phyloP scores from a whole-genome alignment of 2,888 invertebrate genomes.

The Dexiosoma caninum region DNA sequence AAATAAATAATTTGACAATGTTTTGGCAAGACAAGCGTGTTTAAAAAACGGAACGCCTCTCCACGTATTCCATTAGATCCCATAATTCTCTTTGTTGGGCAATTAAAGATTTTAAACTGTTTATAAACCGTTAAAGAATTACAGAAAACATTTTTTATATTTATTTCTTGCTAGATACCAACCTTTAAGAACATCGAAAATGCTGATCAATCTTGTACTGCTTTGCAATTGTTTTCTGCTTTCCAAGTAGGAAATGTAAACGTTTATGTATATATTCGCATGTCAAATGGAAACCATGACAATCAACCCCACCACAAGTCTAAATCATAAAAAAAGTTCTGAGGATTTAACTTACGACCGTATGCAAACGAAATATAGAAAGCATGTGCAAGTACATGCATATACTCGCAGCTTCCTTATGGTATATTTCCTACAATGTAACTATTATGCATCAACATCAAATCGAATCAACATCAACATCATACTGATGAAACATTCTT shows the following conservation, averaged over 20 bases:
- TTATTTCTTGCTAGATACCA: background rate
- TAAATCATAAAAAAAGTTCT: background rate
- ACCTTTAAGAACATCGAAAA: background rate
- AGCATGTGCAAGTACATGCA: conserved; percentile 15
- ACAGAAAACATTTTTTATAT: no score
- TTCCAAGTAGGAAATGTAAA: background rate
- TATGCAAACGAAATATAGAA: background rate
- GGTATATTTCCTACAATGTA: background rate
- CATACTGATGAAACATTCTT: conserved; percentile 41
- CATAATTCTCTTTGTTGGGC: no score
- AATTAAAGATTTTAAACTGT: no score
- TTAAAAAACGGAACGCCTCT: no score
- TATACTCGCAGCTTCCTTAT: conserved; percentile 2
- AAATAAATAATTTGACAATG: no score
- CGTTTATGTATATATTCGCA: conserved; percentile 7
- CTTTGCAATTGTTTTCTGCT: background rate
- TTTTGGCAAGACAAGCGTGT: no score
- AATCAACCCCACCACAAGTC: conserved; percentile 49
- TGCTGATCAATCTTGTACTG: background rate
- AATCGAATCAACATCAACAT: conserved; percentile 56
- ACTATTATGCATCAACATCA: conserved; percentile 39
- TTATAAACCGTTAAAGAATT: no score
- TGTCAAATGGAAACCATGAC: conserved; percentile 37
- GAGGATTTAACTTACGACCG: background rate
- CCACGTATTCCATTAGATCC: no score